Conservation (phyloP, 2,113 vertebrate genomes). For the Pomatorhinus ruficollis region DNA sequence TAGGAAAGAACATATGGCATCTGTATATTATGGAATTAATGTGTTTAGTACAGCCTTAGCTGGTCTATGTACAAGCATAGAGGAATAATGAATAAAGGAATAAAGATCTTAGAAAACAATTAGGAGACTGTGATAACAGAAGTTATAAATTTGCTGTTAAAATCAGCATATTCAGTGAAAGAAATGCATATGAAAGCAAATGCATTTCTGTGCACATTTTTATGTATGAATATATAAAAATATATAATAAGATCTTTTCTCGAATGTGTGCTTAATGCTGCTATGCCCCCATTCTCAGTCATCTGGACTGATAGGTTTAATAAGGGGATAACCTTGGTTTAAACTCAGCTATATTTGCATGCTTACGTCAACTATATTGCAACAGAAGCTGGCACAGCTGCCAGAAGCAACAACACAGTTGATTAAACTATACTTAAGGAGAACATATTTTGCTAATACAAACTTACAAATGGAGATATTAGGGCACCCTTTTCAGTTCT, state of each 20-base stretch:
- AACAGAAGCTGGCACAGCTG: background rate
- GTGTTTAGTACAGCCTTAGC: background rate
- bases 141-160: background rate
- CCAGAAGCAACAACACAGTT: background rate
- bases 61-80: background rate
- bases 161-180: background rate
- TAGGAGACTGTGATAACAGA: background rate
- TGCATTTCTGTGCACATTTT: background rate
- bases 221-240: background rate
- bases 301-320: background rate
- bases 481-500: background rate
- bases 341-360: background rate
- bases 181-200: background rate
- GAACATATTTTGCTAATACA: background rate
- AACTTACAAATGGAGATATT: background rate
- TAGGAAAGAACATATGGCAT: background rate
- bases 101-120: background rate
- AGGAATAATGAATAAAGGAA: background rate
- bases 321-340: conserved; percentile 21
- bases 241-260: background rate
- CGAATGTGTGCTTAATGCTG: background rate
- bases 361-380: background rate
- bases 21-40: background rate
- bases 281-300: background rate
- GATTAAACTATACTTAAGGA: background rate